Evolutionary conservation across 2,113 vertebrate genomes (phyloP), one percentile per base, ranked within the genome.

Genomic region (Takifugu bimaculatus): DNA sequence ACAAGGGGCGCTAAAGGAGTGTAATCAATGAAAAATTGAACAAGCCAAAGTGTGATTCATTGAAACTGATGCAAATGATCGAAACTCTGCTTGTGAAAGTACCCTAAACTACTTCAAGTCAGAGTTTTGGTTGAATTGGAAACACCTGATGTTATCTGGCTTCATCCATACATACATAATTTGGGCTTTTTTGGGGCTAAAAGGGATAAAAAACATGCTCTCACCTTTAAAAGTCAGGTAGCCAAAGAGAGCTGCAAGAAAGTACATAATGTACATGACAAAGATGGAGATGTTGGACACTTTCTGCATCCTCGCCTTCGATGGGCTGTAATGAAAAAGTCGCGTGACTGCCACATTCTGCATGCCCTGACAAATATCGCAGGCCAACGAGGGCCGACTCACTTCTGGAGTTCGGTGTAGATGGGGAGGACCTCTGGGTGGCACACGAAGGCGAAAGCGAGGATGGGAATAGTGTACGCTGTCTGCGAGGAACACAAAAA

Each of bases 141-240:
- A 39, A 39, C 20, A 20, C 35, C 9, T 39, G 35, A 39, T 10
- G 9, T 39, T 39, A 10, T 39, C 35, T 11, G 35, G 13, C 26
- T n/a, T n/a, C n/a, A 27, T 26, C 27, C 3, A 51, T 13, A 13
- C 12, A 5, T 50, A 48, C 15, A 25, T 20, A 10, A 32, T 71
- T 13, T 51, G 42, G 29, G n/a, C 68, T 51, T 14, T n/a, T 54
- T 2, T 13, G 12, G 15, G 10, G 6, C 26, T n/a, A 27, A 3
- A 61, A 35, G 26, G 26, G 60, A 32, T 43, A 42, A 51, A 26
- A 73, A n/a, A 52, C 26, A 52, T 60, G 60, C 26, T 14, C 93
- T 92, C 91, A 99, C 97, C 94, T 0, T 95, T 95, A 86, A 99
- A 98, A 0, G 97, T 98, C 89, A 98, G 91, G 90, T 99, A 99